These are phyloP conservation scores for Hassar affinis DNA, from an alignment of 2,113 vertebrate species.

Conservation along the genomic window DNA sequence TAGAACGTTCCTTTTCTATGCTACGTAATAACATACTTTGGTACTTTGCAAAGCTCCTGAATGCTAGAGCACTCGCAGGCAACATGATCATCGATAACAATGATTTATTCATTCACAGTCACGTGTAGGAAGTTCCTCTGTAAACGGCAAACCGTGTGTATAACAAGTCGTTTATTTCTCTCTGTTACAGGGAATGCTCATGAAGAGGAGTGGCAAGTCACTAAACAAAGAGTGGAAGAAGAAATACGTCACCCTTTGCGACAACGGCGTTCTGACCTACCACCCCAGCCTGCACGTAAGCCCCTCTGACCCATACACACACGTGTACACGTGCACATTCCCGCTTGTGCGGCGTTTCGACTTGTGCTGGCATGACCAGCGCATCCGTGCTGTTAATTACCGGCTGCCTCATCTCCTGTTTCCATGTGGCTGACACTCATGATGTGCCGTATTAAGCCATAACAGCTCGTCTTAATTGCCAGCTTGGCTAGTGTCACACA, in stretches of 20 bases:
- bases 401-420: slow-evolving; percentile 59
- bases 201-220: slow-evolving; percentile 92
- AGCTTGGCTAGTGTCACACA: slow-evolving; percentile 56
- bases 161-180: neutral
- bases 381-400: slow-evolving; percentile 60
- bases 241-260: slow-evolving; percentile 94
- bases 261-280: slow-evolving; percentile 94
- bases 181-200: slow-evolving; percentile 85
- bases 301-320: slow-evolving; percentile 33
- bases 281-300: slow-evolving; percentile 95
- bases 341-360: neutral
- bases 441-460: slow-evolving; percentile 60
- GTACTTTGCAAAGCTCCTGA: neutral
- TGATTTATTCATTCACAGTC: neutral
- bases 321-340: neutral
- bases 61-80: neutral
- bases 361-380: slow-evolving; percentile 10
- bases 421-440: slow-evolving; percentile 58
- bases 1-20: neutral
- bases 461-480: slow-evolving; percentile 65
- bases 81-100: neutral
- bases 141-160: no score
- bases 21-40: neutral
- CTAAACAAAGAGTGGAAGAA: slow-evolving; percentile 99
- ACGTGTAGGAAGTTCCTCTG: neutral